Evolutionary conservation across 2,888 invertebrate species (phyloP).

Genomic region (Heliconius aoede): DNA sequence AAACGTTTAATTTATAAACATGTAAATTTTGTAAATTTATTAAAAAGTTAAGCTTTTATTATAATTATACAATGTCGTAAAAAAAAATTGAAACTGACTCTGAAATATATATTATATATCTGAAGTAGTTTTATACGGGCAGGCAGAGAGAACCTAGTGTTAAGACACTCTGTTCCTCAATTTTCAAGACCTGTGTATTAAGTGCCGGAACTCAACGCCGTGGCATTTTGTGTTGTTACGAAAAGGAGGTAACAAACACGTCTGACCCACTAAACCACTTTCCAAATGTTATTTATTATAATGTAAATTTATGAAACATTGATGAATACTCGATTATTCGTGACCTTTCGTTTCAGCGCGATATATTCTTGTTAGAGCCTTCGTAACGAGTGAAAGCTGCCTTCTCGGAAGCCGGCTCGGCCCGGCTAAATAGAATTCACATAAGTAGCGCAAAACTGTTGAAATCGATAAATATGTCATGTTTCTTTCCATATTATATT

Average conservation of each 20-base stretch:
- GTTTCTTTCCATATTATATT: background rate
- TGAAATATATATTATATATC: no score
- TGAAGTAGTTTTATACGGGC: no score
- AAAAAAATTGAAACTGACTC: no score
- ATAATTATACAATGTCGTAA: no score
- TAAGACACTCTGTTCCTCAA: background rate
- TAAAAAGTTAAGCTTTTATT: background rate
- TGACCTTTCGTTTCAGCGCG: conserved; percentile 46
- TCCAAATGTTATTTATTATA: conserved; percentile 4
- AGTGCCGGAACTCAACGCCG: background rate
- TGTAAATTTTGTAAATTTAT: background rate
- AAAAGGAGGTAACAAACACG: background rate
- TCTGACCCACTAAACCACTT: conserved; percentile 2
- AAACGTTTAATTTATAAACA: background rate
- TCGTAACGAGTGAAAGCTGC: conserved; percentile 61
- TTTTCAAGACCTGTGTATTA: background rate
- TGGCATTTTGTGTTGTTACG: background rate
- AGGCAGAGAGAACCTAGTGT: background rate
- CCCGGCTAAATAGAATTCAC: conserved; percentile 42
- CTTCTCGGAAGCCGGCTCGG: conserved; percentile 50
- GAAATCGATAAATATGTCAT: conserved; percentile 22
- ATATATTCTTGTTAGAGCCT: conserved; percentile 57
- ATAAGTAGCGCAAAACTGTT: conserved; percentile 23
- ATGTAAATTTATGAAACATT: conserved; percentile 14
- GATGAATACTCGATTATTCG: conserved; percentile 25